phyloP scores from a whole-genome alignment of 2,797 vertebrate genomes.

The Dermochelys coriacea region DNA sequence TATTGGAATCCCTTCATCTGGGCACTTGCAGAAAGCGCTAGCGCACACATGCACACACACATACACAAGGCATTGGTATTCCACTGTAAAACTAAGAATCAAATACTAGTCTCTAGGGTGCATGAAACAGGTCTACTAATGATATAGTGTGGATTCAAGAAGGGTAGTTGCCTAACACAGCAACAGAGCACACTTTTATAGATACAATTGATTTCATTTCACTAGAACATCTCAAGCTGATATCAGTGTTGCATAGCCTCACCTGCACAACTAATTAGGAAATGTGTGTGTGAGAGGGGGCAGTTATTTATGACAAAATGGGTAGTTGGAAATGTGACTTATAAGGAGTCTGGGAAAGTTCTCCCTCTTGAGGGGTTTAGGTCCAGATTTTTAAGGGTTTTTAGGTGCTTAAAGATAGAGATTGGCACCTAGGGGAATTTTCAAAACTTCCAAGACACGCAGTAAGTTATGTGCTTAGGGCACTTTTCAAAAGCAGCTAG shows the following conservation, averaged over 20 bases:
- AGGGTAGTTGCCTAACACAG: not conserved
- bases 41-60: too few species aligned
- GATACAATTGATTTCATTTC: not conserved
- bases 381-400: not conserved
- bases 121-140: constrained; percentile 11
- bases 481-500: not conserved
- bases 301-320: not conserved
- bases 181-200: not conserved
- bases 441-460: not conserved
- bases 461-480: not conserved
- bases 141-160: not conserved
- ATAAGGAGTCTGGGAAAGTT: not conserved
- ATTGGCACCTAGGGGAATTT: not conserved
- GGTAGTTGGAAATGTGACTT: not conserved
- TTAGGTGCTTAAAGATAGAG: not conserved
- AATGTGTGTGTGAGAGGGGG: not conserved
- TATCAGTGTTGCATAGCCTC: not conserved
- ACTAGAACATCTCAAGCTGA: not conserved
- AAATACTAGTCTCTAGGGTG: not conserved
- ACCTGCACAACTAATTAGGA: not conserved
- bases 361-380: not conserved
- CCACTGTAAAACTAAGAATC: not conserved
- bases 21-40: not conserved
- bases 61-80: not conserved
- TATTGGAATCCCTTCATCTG: not conserved